Percentiles rank a stretch among this genome's conserved stretches.
phyloP scores from a whole-genome alignment of 2,888 invertebrate species.

The Hypolimnas misippus region DNA sequence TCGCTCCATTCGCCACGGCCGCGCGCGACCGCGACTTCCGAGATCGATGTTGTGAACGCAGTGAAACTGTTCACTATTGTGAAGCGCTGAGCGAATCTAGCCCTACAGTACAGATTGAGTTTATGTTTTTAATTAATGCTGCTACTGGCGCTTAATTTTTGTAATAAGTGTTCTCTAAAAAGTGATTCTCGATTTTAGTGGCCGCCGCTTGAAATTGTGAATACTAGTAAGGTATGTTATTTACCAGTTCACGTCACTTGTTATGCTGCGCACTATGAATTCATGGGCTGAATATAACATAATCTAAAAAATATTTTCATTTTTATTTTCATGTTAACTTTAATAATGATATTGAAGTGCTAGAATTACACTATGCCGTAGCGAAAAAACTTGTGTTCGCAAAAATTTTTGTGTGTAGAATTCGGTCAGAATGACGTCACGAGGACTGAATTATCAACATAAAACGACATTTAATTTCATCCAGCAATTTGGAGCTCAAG shows the following conservation, averaged over 20 bases:
- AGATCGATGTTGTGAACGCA: conserved; percentile 66
- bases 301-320: conserved; percentile 16
- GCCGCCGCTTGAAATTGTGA: conserved; percentile 49
- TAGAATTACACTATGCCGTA: conserved; percentile 7
- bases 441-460: conserved; percentile 77
- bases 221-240: conserved; percentile 67
- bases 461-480: conserved; percentile 72
- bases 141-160: conserved; percentile 48
- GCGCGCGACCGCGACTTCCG: conserved; percentile 56
- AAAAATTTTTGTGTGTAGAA: conserved; percentile 59
- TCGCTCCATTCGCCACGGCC: conserved; percentile 50
- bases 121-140: conserved; percentile 57
- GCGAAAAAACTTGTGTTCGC: conserved; percentile 49
- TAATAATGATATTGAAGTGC: neutral
- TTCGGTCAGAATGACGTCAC: conserved; percentile 79
- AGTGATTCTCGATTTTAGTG: conserved; percentile 48
- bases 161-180: conserved; percentile 45
- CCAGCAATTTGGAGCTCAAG: conserved; percentile 72
- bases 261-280: conserved; percentile 61
- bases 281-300: conserved; percentile 51
- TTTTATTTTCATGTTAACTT: neutral
- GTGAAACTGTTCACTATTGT: conserved; percentile 60
- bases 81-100: conserved; percentile 67
- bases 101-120: conserved; percentile 60
- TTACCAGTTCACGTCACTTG: conserved; percentile 67